Evolutionary conservation across 2,113 vertebrate species (phyloP).

Genomic region (Colinus virginianus): DNA sequence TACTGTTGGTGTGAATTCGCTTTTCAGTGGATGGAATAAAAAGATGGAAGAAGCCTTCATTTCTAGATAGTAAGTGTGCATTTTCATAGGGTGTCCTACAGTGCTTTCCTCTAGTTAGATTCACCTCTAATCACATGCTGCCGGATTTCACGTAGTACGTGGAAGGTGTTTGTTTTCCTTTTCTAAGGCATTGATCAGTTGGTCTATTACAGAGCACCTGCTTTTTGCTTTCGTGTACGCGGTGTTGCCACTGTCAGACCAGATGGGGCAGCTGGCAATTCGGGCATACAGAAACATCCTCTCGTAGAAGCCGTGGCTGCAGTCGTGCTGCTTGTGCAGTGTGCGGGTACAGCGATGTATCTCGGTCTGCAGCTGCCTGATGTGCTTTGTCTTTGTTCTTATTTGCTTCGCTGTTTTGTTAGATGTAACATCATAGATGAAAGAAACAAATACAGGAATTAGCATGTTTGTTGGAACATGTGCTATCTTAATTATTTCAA

Average conservation of each 20-base stretch:
- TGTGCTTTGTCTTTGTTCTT: not conserved
- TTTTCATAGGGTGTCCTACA: not conserved
- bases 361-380: not conserved
- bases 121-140: not conserved
- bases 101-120: not conserved
- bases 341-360: not conserved
- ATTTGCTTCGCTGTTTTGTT: not conserved
- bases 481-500: not conserved
- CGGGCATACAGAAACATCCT: not conserved
- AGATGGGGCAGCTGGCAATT: not conserved
- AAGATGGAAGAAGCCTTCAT: not conserved
- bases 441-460: not conserved
- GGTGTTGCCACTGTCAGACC: not conserved
- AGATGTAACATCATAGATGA: not conserved
- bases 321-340: not conserved
- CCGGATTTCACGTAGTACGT: not conserved
- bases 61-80: not conserved
- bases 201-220: not conserved
- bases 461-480: not conserved
- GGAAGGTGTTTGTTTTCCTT: not conserved
- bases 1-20: not conserved
- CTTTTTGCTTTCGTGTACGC: not conserved
- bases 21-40: not conserved
- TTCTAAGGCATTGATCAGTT: not conserved
- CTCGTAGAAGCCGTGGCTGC: not conserved